A percentile compares a stretch with the other conserved stretches of the same genome.
phyloP scores from a whole-genome alignment of 1,140 invertebrate species.

The Zaprionus lachaisei region DNA sequence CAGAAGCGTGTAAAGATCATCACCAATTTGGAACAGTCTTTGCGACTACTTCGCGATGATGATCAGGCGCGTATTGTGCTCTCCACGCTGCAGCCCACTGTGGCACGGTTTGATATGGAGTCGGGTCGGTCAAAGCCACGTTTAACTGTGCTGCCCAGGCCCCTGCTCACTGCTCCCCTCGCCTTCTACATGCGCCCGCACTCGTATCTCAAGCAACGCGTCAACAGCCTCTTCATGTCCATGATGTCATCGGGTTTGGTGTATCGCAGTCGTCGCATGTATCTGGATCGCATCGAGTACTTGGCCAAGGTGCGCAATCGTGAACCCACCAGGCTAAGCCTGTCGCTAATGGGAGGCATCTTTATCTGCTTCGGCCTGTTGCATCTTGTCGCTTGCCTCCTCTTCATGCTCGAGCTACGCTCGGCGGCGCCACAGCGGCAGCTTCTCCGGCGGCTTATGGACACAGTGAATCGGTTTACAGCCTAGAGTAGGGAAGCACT shows the following conservation, averaged over 20 bases:
- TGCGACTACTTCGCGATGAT: conserved; percentile 46
- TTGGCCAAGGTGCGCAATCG: conserved; percentile 4
- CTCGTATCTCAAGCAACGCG: conserved; percentile 58
- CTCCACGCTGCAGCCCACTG: conserved; percentile 52
- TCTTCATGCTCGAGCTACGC: conserved; percentile 60
- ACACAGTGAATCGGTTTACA: conserved; percentile 38
- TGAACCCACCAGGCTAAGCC: conserved; percentile 49
- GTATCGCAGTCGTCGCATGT: conserved; percentile 52
- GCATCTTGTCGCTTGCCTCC: conserved; percentile 40
- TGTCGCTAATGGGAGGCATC: conserved; percentile 57
- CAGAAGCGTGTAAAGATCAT: not conserved
- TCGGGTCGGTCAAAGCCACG: conserved; percentile 29
- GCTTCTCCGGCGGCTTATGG: conserved; percentile 27
- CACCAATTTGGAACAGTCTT: not conserved
- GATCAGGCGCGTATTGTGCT: conserved; percentile 44
- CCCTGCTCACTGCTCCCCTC: conserved; percentile 61
- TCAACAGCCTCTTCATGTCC: conserved; percentile 60
- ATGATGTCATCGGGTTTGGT: conserved; percentile 71
- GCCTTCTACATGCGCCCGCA: conserved; percentile 77
- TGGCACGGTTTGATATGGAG: conserved; percentile 40
- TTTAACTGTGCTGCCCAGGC: conserved; percentile 43
- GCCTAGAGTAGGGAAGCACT: conserved; percentile 4
- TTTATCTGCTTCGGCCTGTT: conserved; percentile 43
- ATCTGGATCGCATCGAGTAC: conserved; percentile 57
- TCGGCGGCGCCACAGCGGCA: not conserved